Evolutionary conservation across 2,113 vertebrate species (phyloP), one percentile per base, ranked within the genome.

Genomic region (Indicator indicator): DNA sequence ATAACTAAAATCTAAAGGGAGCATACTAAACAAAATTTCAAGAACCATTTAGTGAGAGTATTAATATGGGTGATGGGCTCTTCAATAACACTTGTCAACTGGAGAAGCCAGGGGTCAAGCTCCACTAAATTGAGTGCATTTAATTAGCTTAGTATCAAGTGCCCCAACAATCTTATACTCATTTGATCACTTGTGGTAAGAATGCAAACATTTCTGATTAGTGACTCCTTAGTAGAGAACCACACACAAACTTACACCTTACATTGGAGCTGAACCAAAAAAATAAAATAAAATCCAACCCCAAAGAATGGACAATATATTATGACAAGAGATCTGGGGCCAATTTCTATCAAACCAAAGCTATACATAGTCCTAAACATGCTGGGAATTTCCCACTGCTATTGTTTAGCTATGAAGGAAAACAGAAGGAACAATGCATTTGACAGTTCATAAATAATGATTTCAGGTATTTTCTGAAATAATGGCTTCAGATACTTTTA

Each of bases 401-500:
- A 85, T 89, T 94, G 87, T 93, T 83, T 21, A 79, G 60, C 19
- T 23, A 85, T 68, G 78, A 89, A 91, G 82, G 89, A 87, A 94
- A 92, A 74, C 60, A 89, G 68, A 84, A 85, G 15, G 54, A 89
- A 88, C 89, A 94, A 87, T 83, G 62, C 46, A 64, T 83, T 73
- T 83, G 56, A 71, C 83, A 89, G 93, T 86, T 80, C 85, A 96
- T 87, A 94, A 96, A 95, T 90, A 85, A 96, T 54, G 28, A 88
- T 89, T 95, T 91, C 94, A 80, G 52, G 78, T 89, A 80, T 93
- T 92, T 87, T 92, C 91, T 91, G 68, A 92, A 92, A 83, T 97
- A 96, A 94, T 91, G 73, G 52, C 88, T 91, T 92, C 85, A 80
- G 84, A 95, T 94, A 80, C 69, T 97, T 95, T 93, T 92, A 96